Evolutionary conservation across 2,113 vertebrate genomes (phyloP).

Genomic region (Leuciscus idus): DNA sequence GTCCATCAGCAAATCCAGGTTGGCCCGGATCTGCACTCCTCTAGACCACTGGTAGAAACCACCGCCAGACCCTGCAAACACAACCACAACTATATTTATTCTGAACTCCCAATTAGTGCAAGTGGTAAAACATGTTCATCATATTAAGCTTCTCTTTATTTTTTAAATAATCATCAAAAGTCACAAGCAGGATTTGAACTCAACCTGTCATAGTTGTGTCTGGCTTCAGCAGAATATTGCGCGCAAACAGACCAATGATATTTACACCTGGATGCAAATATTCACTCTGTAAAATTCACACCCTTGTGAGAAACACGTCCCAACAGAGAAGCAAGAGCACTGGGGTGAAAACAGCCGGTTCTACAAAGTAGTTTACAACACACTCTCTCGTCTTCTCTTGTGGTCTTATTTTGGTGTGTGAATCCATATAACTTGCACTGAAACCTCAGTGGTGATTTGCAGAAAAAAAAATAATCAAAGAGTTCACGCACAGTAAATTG

Average conservation of each 20-base stretch:
- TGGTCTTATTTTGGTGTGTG: neutral
- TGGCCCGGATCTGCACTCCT: constrained; percentile 79
- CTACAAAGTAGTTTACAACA: neutral
- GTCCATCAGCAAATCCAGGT: constrained; percentile 80
- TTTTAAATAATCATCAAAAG: neutral
- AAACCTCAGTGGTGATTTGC: too few relatives aligned
- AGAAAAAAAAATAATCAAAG: too few relatives aligned
- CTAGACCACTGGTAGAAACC: constrained; percentile 81
- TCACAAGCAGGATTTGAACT: neutral
- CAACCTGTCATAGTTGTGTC: neutral
- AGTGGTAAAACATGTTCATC: neutral
- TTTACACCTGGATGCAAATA: neutral
- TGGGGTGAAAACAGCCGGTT: neutral
- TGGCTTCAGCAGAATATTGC: neutral
- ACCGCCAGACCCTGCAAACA: constrained; percentile 69
- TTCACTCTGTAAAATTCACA: neutral
- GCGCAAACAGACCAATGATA: neutral
- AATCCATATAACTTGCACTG: too few relatives aligned
- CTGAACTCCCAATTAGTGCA: neutral
- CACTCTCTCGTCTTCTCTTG: neutral
- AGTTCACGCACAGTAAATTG: too few relatives aligned
- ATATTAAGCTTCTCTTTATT: neutral
- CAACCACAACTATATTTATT: neutral
- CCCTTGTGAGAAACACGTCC: neutral
- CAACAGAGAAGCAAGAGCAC: neutral